Evolutionary conservation across 1,140 invertebrate species (phyloP), one percentile per base, ranked within the genome.

Genomic region (Drosophila auraria): DNA sequence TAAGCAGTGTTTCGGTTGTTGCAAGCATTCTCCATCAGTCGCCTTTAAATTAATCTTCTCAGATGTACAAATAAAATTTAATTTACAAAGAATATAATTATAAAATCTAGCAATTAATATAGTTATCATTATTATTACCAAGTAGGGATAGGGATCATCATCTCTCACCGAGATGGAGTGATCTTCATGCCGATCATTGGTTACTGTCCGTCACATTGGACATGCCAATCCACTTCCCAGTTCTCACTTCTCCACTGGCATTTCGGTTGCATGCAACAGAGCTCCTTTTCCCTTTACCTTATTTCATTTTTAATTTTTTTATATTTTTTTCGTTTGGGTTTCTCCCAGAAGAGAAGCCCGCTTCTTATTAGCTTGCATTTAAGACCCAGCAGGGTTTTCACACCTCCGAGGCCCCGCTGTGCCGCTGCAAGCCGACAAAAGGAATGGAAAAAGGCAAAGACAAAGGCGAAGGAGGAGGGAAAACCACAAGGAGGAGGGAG

Each of bases 331-430:
- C 20, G 27, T n/a, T 17, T 9, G 30, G 12, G 20, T 38, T 56
- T 56, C 33, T 38, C 14, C 20, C 5, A 15, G 36, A 12, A 58
- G 40, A 47, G 65, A 40, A 49, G 68, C 2, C 65, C 72, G 78
- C 69, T 92, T 92, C 91, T 92, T 92, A 92, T 92, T 92, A 92
- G 91, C 91, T 86, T 91, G 83, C 87, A 92, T 91, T 83, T 92
- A 92, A 91, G 87, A 87, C 91, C 84, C 91, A 92, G 91, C 91
- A 92, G 91, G 91, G 84, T 92, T 92, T 92, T 92, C 91, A 92
- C 91, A 92, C 91, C 91, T 92, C 91, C 66, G 82, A 90, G 82
- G 68, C 78, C 91, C 91, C 84, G 81, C 87, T 90, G 86, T 51
- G 74, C 25, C 78, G 63, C 25, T 40, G 59, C 58, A 61, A 47